Evolutionary conservation across 1,140 invertebrate genomes (phyloP).

Genomic region (Mylabris phalerata): DNA sequence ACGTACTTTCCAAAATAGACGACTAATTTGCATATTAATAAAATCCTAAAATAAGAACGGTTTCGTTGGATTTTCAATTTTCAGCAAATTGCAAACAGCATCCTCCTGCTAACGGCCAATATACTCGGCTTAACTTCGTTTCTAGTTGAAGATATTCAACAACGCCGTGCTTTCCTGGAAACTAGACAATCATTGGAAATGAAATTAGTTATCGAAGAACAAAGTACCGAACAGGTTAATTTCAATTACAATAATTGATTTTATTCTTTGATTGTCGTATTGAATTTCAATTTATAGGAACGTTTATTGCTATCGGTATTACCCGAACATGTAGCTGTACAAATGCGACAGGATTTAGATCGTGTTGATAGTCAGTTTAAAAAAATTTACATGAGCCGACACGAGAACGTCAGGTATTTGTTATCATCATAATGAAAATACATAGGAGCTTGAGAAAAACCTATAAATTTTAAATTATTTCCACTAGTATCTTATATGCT

Average conservation of each 20-base stretch:
- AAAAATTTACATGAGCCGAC: constrained; percentile 94
- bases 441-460: neutral
- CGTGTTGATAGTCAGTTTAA: constrained; percentile 88
- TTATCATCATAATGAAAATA: neutral
- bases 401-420: constrained; percentile 88
- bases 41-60: too few species aligned
- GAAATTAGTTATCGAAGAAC: constrained; percentile 87
- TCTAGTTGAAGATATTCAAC: constrained; percentile 77
- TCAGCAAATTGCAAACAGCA: constrained; percentile 63
- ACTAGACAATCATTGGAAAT: constrained; percentile 86
- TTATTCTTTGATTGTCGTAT: neutral
- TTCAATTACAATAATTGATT: neutral
- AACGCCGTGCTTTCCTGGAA: constrained; percentile 81
- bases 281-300: constrained; percentile 56
- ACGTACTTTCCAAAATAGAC: too few species aligned
- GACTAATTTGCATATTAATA: too few species aligned
- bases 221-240: constrained; percentile 81
- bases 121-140: constrained; percentile 71
- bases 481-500: constrained; percentile 73
- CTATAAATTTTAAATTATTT: neutral
- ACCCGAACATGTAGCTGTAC: constrained; percentile 90
- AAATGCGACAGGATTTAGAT: constrained; percentile 88
- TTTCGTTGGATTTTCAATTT: constrained; percentile 11
- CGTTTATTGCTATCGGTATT: constrained; percentile 83
- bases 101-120: constrained; percentile 63